These are phyloP conservation scores for Drosophila mimica DNA, from an alignment of 2,888 invertebrate genomes.

Conservation along the genomic window DNA sequence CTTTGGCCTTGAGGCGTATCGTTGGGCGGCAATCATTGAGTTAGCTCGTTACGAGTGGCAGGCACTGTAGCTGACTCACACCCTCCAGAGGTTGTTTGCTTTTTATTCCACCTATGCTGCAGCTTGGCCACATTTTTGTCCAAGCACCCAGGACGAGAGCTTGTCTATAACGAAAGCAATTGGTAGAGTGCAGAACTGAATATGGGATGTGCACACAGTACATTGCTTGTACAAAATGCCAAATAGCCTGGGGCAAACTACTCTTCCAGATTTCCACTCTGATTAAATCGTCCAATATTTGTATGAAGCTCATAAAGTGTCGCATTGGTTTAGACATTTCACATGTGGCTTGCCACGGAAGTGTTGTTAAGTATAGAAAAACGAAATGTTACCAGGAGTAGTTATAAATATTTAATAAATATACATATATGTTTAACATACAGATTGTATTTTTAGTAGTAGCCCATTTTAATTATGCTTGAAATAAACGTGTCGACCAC, in stretches of 20 bases:
- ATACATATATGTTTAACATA: background rate
- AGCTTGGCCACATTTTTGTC: conserved; percentile 32
- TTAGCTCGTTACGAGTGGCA: conserved; percentile 36
- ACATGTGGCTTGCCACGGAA: background rate
- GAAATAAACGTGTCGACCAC: conserved; percentile 55
- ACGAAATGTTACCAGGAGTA: background rate
- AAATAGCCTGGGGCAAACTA: background rate
- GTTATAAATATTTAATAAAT: conserved; percentile 46
- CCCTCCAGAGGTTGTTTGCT: conserved; percentile 22
- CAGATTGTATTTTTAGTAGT: conserved; percentile 13
- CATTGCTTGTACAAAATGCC: background rate
- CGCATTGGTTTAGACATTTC: background rate
- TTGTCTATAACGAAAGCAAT: conserved; percentile 11
- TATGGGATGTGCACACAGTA: conserved; percentile 6
- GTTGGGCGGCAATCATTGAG: conserved; percentile 25
- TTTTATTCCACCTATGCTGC: conserved; percentile 27
- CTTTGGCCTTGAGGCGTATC: conserved; percentile 36
- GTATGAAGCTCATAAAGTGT: background rate
- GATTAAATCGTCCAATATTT: background rate
- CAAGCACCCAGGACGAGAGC: background rate
- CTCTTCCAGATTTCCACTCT: background rate
- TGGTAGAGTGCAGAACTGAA: conserved; percentile 1
- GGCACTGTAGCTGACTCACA: conserved; percentile 26
- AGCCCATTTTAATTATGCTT: conserved; percentile 64
- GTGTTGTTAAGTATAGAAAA: conserved; percentile 6